These are phyloP conservation scores for Hyphantria cunea DNA, from an alignment of 1,140 invertebrate species.

Conservation along the genomic window DNA sequence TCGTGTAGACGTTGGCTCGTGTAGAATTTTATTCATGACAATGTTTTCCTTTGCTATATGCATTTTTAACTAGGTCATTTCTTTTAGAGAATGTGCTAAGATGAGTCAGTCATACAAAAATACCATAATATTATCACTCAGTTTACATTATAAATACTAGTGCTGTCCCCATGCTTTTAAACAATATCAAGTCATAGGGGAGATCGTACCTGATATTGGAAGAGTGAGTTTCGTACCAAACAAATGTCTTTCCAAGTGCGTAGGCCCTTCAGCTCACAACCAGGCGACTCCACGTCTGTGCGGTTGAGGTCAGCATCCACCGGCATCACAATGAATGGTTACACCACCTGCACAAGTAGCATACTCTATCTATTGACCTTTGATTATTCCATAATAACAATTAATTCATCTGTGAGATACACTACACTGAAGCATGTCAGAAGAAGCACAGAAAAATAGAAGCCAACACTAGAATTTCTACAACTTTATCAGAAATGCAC, in stretches of 20 bases:
- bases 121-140: neutral
- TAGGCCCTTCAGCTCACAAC: constrained; percentile 77
- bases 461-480: too few relatives aligned
- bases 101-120: neutral
- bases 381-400: too few relatives aligned
- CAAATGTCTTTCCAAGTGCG: constrained; percentile 81
- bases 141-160: neutral
- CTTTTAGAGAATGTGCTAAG: too few relatives aligned
- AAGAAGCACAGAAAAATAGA: too few relatives aligned
- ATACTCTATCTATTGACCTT: neutral
- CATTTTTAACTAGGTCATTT: too few relatives aligned
- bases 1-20: too few relatives aligned
- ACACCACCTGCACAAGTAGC: constrained; percentile 61
- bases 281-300: constrained; percentile 78
- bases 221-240: constrained; percentile 77
- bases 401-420: too few relatives aligned
- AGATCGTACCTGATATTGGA: constrained; percentile 73
- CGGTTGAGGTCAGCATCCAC: constrained; percentile 79
- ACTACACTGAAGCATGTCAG: too few relatives aligned
- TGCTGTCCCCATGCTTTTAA: constrained; percentile 7
- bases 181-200: constrained; percentile 26
- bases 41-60: neutral
- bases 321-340: constrained; percentile 80
- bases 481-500: too few relatives aligned
- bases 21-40: neutral